A percentile compares a stretch with the other conserved stretches of the same genome.
These are phyloP conservation scores for Erythrolamprus reginae DNA, from an alignment of 2,113 vertebrate species.

Conservation along the genomic window DNA sequence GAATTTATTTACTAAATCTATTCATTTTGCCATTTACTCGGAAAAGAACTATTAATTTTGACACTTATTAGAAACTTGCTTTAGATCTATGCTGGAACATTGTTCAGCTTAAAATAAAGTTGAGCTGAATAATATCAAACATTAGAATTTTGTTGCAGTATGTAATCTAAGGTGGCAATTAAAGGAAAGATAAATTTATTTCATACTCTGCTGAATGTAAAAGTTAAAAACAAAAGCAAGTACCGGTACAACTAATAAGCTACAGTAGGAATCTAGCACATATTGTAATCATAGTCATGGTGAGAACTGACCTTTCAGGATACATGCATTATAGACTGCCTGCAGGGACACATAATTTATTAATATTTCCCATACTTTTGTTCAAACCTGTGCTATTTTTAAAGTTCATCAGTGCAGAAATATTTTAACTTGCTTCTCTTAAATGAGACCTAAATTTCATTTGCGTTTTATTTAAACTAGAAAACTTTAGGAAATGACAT, in stretches of 20 bases:
- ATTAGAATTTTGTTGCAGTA: not conserved
- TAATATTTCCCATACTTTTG: slow-evolving; percentile 25
- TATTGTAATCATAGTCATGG: slow-evolving; percentile 33
- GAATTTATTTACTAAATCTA: not conserved
- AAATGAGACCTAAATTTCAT: not conserved
- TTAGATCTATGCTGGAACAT: not conserved
- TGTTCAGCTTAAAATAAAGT: not conserved
- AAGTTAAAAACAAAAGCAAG: slow-evolving; percentile 2
- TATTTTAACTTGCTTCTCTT: slow-evolving; percentile 1
- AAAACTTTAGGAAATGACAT: not conserved
- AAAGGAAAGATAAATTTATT: not conserved
- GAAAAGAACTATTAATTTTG: not conserved
- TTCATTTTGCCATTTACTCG: not conserved
- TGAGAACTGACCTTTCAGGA: slow-evolving; percentile 29
- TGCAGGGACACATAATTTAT: slow-evolving; percentile 49
- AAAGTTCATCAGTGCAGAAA: slow-evolving; percentile 30
- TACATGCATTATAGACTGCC: slow-evolving; percentile 47
- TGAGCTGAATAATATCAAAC: not conserved
- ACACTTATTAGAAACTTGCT: not conserved
- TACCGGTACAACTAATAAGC: not conserved
- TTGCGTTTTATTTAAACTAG: too few relatives aligned
- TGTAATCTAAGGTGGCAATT: not conserved
- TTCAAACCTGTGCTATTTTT: slow-evolving; percentile 13
- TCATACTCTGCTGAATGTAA: not conserved
- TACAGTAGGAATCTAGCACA: not conserved